Conservation (phyloP, 2,113 vertebrate genomes). For the Hypocryptadius cinnamomeus region DNA sequence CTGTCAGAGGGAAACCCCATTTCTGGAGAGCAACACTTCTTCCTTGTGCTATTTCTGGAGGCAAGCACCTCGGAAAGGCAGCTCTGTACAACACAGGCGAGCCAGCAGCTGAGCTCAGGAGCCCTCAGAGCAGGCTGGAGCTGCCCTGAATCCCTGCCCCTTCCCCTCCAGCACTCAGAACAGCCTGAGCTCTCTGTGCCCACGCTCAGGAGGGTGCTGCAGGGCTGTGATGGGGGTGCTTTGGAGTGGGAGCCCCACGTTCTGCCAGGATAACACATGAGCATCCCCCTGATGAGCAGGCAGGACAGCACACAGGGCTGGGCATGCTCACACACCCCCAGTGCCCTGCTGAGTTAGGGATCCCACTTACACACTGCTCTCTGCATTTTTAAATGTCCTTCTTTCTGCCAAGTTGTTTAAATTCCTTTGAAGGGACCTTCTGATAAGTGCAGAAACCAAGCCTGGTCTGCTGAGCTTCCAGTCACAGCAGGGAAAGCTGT, state of each 20-base stretch:
- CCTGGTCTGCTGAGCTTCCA: not conserved
- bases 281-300: not conserved
- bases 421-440: not conserved
- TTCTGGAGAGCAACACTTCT: not conserved
- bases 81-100: not conserved
- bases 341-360: not conserved
- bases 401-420: not conserved
- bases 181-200: not conserved
- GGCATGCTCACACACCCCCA: rapidly evolving
- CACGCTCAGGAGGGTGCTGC: rapidly evolving
- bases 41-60: not conserved
- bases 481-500: not conserved
- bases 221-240: not conserved
- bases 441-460: not conserved
- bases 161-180: not conserved
- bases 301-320: not conserved
- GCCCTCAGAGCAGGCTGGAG: not conserved
- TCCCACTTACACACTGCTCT: not conserved
- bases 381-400: not conserved
- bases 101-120: not conserved
- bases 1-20: not conserved
- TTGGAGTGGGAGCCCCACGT: rapidly evolving
- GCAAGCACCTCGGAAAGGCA: not conserved
- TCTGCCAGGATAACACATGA: not conserved
- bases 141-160: not conserved